These are phyloP conservation scores for Gymnosoma rotundatum DNA, from an alignment of 2,888 invertebrate species.

Conservation along the genomic window DNA sequence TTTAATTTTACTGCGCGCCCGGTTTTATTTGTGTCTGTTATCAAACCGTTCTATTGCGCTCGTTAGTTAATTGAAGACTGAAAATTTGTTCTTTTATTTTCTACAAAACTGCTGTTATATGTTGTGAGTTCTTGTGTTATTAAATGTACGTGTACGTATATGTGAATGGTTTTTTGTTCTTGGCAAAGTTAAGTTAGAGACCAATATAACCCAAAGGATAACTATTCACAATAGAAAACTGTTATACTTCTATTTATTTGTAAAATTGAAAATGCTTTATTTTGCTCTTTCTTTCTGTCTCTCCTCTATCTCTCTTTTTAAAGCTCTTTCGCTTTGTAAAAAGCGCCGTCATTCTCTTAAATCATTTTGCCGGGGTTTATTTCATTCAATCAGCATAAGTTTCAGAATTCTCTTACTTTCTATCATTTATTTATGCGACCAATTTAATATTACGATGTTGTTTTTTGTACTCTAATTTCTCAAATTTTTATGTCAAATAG, in stretches of 20 bases:
- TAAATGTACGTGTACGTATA: neutral
- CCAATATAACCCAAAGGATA: constrained; percentile 46
- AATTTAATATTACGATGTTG: too few species aligned
- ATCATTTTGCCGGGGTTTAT: constrained; percentile 19
- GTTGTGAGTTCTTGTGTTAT: constrained; percentile 1
- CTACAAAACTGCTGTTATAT: constrained; percentile 39
- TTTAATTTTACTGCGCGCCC: constrained; percentile 57
- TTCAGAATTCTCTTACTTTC: neutral
- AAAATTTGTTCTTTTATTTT: constrained; percentile 54
- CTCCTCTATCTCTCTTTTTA: neutral
- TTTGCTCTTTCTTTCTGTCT: neutral
- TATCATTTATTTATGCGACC: neutral
- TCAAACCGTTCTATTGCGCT: constrained; percentile 63
- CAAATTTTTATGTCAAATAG: too few species aligned
- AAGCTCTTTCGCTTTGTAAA: neutral
- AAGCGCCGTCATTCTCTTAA: constrained; percentile 8
- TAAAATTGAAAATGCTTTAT: neutral
- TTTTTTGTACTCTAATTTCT: too few species aligned
- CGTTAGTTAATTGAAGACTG: constrained; percentile 65
- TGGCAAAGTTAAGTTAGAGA: constrained; percentile 39
- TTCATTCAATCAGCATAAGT: neutral
- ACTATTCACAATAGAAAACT: constrained; percentile 46
- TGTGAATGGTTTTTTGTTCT: constrained; percentile 23
- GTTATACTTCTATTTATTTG: constrained; percentile 45
- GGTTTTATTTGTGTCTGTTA: constrained; percentile 42